phyloP scores from a whole-genome alignment of 2,888 invertebrate genomes.

The Lobophora halterata region DNA sequence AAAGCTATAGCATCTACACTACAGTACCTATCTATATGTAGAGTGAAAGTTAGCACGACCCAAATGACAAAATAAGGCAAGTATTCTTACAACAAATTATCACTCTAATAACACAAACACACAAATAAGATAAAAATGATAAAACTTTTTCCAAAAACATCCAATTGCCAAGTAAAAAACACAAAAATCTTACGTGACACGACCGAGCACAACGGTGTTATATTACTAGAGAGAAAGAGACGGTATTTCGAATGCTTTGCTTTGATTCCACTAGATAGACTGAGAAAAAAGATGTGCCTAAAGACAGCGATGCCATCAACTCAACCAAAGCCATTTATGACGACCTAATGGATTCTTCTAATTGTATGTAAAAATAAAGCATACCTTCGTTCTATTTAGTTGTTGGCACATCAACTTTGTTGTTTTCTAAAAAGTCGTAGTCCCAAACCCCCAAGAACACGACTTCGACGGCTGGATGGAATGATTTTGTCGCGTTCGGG shows the following conservation, averaged over 20 bases:
- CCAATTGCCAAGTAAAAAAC: constrained; percentile 66
- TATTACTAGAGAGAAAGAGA: constrained; percentile 78
- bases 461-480: constrained; percentile 81
- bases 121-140: constrained; percentile 42
- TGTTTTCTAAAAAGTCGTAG: constrained; percentile 74
- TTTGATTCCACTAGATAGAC: constrained; percentile 61
- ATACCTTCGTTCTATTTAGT: constrained; percentile 75
- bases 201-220: constrained; percentile 81
- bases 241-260: constrained; percentile 63
- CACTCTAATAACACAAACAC: constrained; percentile 44
- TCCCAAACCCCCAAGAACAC: constrained; percentile 78
- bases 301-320: constrained; percentile 77
- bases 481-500: constrained; percentile 80
- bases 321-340: constrained; percentile 58
- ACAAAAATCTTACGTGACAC: constrained; percentile 80
- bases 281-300: constrained; percentile 69
- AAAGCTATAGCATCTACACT: constrained; percentile 56
- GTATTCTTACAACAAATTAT: constrained; percentile 42
- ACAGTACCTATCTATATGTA: constrained; percentile 73
- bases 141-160: constrained; percentile 55
- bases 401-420: constrained; percentile 76
- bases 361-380: constrained; percentile 41
- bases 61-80: constrained; percentile 52
- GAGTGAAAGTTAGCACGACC: constrained; percentile 79
- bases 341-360: constrained; percentile 50